Base-by-base conservation (phyloP, 2,888 invertebrate genomes). In the Nephrotoma flavescens region DNA sequence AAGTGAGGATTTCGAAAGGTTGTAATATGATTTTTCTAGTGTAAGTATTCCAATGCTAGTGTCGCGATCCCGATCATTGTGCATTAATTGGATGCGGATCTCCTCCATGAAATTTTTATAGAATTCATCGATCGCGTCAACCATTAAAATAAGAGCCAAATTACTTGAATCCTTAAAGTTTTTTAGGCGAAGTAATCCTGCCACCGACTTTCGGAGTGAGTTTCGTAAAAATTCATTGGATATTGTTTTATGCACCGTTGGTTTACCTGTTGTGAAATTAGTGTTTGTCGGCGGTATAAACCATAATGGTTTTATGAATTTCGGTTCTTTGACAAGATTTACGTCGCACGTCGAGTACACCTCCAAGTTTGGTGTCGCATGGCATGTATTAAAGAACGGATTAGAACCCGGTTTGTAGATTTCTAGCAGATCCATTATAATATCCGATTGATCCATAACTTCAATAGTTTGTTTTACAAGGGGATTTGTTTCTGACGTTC, bases 371-470 rank as follows among this genome's bases (percentile, higher is more conserved):
- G 91, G 91, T 89, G 91, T 91, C 89, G 91, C 90, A 89, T 91
- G 91, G 85, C 90, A 90, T 6, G 91, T 91, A 88, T 91, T 91
- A 0, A 91, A 88, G 11, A 91, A 88, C 87, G 91, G 91, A 86
- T 90, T 91, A 42, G n/a, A n/a, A 15, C 87, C 41, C 4, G 45
- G 57, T 42, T 1, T 11, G 83, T 91, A 91, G 0, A 91, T 91
- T 87, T 91, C 91, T 42, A 91, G 91, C 2, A 91, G 89, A 0
- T 90, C 90, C 86, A 91, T 91, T 41, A 91, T 88, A 89, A 91
- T 90, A 88, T 91, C 91, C 0, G 91, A 91, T 88, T 91, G 91
- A 86, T 91, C 91, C 91, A 91, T 91, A 19, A 91, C 91, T 88
- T 91, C 91, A 45, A 91, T 90, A 6, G 91, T 91, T 89, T 91